A percentile compares a stretch with the other conserved stretches of the same genome.
Conservation (phyloP, 2,113 vertebrate genomes). For the Psittacus erithacus region DNA sequence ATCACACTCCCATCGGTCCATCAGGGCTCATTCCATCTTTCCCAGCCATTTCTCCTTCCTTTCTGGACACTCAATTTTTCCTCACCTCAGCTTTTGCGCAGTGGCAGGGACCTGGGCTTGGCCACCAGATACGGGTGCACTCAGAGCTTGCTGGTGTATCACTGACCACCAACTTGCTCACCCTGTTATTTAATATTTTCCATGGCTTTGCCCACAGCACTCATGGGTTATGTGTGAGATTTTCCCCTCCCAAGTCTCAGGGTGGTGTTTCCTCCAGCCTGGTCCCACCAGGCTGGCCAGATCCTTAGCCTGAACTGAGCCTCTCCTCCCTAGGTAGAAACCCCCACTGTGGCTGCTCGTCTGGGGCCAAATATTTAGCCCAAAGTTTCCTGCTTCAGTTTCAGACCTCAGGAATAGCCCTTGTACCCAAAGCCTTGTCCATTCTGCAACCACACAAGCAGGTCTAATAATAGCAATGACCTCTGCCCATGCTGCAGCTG, state of each 20-base stretch:
- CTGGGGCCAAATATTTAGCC: background rate
- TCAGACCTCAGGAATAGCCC: background rate
- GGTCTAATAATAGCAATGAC: background rate
- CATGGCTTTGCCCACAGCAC: background rate
- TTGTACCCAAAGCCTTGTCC: rapidly evolving
- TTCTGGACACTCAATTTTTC: background rate
- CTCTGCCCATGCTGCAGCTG: background rate
- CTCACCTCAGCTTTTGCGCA: rapidly evolving
- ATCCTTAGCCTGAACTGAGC: rapidly evolving
- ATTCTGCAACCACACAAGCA: rapidly evolving
- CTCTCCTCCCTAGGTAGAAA: background rate
- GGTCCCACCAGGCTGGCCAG: rapidly evolving
- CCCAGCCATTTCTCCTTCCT: background rate
- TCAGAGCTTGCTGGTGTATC: no score
- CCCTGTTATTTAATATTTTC: background rate
- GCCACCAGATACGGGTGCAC: background rate
- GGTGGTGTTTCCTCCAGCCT: no score
- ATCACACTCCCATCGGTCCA: no score
- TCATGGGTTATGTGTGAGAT: rapidly evolving
- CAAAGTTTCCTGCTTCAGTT: background rate
- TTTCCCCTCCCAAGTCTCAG: background rate
- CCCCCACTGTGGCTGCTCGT: rapidly evolving
- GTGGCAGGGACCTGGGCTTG: background rate
- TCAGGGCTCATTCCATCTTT: background rate
- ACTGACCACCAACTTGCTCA: rapidly evolving